Percentiles rank a stretch among this genome's conserved stretches.
Conservation (phyloP, 2,797 vertebrate species). For the Heterohyrax brucei region DNA sequence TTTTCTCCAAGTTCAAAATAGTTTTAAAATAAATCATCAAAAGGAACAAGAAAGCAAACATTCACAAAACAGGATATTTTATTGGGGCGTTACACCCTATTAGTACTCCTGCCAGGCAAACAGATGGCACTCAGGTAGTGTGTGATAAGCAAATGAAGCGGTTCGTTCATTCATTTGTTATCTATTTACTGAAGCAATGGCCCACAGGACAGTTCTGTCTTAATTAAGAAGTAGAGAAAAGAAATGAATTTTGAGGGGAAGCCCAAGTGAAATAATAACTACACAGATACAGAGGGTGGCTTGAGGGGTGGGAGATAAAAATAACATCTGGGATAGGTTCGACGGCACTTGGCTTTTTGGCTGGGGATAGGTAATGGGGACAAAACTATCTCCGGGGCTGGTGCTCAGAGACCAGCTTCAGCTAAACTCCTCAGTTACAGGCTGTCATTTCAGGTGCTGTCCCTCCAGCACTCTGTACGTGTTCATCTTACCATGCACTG, state of each 20-base stretch:
- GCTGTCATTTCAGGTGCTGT: not conserved
- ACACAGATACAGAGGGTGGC: no score
- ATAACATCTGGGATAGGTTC: not conserved
- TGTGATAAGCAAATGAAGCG: not conserved
- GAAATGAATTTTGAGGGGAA: not conserved
- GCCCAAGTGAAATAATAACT: not conserved
- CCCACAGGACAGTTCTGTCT: not conserved
- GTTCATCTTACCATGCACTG: no score
- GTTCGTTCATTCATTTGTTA: not conserved
- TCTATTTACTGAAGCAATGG: not conserved
- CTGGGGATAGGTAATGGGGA: no score
- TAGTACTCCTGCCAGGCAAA: no score
- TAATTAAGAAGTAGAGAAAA: not conserved
- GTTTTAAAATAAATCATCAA: conserved; percentile 1
- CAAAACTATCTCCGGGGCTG: not conserved
- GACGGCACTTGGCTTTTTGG: no score
- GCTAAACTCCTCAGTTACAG: not conserved
- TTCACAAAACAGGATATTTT: not conserved
- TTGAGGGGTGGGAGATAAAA: not conserved
- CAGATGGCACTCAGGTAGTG: not conserved
- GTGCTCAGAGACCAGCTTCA: not conserved
- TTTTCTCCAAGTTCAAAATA: not conserved
- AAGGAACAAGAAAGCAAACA: not conserved
- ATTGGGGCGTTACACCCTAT: not conserved
- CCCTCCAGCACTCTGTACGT: not conserved